Evolutionary conservation across 2,797 vertebrate genomes (phyloP).

Genomic region (Muscicapa comitata): DNA sequence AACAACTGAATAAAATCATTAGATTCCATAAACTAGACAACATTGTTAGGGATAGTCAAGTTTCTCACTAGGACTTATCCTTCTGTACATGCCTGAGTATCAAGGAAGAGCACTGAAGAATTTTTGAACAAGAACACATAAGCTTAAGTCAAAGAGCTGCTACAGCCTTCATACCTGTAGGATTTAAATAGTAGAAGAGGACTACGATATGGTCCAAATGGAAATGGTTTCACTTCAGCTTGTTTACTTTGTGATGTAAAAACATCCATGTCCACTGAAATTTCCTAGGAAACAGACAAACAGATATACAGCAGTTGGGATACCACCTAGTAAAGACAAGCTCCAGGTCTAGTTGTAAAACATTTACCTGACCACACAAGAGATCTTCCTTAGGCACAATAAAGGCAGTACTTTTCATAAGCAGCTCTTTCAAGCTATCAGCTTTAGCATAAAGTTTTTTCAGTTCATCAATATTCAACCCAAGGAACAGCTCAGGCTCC

Average conservation of each 20-base stretch:
- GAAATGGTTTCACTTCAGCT: slow-evolving; percentile 79
- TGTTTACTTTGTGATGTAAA: slow-evolving; percentile 69
- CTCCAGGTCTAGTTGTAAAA: neutral
- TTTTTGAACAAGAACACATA: neutral
- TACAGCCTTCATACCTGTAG: slow-evolving; percentile 84
- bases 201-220: slow-evolving; percentile 88
- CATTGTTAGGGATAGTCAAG: neutral
- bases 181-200: slow-evolving; percentile 92
- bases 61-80: neutral
- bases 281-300: slow-evolving; percentile 74
- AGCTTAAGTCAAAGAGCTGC: neutral
- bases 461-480: slow-evolving; percentile 86
- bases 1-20: neutral
- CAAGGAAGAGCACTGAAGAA: neutral
- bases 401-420: slow-evolving; percentile 74
- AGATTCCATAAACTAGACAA: neutral
- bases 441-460: slow-evolving; percentile 79
- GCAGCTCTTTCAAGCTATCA: slow-evolving; percentile 79
- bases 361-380: slow-evolving; percentile 78
- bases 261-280: slow-evolving; percentile 81
- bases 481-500: slow-evolving; percentile 83
- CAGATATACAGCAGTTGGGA: neutral
- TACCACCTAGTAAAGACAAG: neutral
- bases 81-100: neutral
- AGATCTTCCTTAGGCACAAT: slow-evolving; percentile 46